Conservation (phyloP, 2,888 invertebrate species). For the Patella depressa region DNA sequence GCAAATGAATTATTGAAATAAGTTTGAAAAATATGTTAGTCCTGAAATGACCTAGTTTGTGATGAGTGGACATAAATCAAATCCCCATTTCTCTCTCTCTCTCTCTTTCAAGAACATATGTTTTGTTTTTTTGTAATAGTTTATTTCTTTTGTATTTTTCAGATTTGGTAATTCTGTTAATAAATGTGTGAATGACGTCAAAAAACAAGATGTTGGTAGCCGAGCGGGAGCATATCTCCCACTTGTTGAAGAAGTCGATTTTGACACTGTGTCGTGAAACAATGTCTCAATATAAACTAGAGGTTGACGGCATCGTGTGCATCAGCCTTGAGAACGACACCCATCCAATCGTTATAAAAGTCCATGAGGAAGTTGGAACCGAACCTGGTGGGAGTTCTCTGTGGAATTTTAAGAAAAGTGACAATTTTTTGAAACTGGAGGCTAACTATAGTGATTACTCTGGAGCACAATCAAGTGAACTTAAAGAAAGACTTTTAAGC, state of each 20-base stretch:
- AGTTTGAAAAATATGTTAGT: no score
- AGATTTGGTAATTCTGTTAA: no score
- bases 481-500: neutral
- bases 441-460: neutral
- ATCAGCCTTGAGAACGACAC: constrained; percentile 45
- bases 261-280: constrained; percentile 54
- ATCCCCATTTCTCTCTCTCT: no score
- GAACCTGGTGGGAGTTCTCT: neutral
- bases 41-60: no score
- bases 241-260: constrained; percentile 55
- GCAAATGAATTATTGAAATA: no score
- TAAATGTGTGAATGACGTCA: no score
- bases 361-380: constrained; percentile 50
- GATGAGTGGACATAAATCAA: no score
- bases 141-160: no score
- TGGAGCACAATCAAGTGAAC: neutral
- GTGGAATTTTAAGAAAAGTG: neutral
- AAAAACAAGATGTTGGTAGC: constrained; percentile 32
- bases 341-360: constrained; percentile 53
- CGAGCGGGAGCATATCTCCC: constrained; percentile 46
- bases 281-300: constrained; percentile 40
- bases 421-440: neutral
- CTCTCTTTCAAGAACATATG: no score
- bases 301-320: constrained; percentile 58
- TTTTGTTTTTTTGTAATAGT: no score